These are phyloP conservation scores for Onychostruthus taczanowskii DNA, from an alignment of 2,113 vertebrate genomes.

Conservation along the genomic window DNA sequence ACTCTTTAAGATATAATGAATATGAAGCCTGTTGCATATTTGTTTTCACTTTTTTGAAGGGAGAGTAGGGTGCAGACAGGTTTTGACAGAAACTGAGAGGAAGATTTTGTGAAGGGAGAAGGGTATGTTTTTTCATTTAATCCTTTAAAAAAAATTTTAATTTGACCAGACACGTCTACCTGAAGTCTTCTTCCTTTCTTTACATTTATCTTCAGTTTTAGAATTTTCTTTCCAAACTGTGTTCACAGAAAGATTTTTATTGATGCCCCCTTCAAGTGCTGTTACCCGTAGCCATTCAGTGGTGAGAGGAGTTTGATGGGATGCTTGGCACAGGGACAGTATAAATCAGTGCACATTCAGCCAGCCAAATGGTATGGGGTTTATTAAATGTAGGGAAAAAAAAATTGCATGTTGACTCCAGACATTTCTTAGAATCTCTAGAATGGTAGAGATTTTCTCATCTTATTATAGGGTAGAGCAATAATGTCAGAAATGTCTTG, in stretches of 20 bases:
- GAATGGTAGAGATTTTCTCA: neutral
- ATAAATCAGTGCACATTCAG: neutral
- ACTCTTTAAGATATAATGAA: neutral
- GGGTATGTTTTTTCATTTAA: neutral
- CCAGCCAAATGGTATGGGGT: rapidly evolving
- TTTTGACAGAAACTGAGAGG: neutral
- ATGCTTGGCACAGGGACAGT: neutral
- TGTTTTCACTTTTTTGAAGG: neutral
- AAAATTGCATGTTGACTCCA: neutral
- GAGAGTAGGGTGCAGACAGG: rapidly evolving
- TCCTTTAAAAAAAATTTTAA: neutral
- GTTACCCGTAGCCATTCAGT: neutral
- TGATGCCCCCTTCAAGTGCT: neutral
- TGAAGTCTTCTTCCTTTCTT: neutral
- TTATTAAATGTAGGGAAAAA: neutral
- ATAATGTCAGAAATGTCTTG: neutral
- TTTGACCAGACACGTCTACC: neutral
- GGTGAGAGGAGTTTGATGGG: neutral
- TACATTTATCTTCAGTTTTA: neutral
- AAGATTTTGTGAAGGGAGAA: neutral
- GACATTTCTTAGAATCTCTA: neutral
- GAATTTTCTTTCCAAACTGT: neutral
- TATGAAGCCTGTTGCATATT: neutral
- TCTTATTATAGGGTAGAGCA: neutral
- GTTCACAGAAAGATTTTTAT: neutral